Conservation (phyloP, 2,888 invertebrate genomes). For the Smittia aterrima region DNA sequence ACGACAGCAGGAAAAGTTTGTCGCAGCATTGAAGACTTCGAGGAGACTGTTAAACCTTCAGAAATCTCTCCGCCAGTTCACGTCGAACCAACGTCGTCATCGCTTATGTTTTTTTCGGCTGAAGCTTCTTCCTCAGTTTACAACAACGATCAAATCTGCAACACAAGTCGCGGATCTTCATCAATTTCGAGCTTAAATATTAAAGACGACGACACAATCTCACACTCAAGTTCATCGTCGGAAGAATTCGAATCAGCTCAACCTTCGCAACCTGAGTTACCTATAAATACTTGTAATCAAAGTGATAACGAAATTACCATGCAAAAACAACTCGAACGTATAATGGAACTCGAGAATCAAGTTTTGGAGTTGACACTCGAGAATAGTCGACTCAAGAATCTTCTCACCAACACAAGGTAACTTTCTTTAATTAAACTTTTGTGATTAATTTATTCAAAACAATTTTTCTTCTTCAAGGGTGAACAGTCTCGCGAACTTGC, state of each 20-base stretch:
- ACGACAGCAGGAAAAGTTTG: background rate
- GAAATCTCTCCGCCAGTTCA: background rate
- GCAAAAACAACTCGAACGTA: conserved; percentile 30
- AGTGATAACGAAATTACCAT: conserved; percentile 11
- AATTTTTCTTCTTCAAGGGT: too few species aligned
- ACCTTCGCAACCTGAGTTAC: background rate
- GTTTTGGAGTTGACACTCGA: conserved; percentile 27
- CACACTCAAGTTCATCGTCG: conserved; percentile 18
- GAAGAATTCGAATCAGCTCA: background rate
- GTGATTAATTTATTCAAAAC: too few species aligned
- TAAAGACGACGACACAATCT: conserved; percentile 25
- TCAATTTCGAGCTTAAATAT: background rate
- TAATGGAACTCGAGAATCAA: conserved; percentile 33
- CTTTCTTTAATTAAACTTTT: background rate
- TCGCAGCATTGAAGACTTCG: conserved; percentile 31
- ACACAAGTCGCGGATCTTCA: background rate
- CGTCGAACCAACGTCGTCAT: background rate
- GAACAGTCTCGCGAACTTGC: conserved; percentile 48
- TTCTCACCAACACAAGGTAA: conserved; percentile 4
- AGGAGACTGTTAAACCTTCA: conserved; percentile 10
- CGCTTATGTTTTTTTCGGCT: background rate
- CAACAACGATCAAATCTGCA: background rate
- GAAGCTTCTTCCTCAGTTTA: background rate
- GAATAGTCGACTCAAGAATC: conserved; percentile 31
- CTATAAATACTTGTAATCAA: background rate